Percentiles rank a stretch among this genome's conserved stretches.
These are phyloP conservation scores for Hydroisotoma schaefferi DNA, from an alignment of 2,888 invertebrate genomes.

Conservation along the genomic window DNA sequence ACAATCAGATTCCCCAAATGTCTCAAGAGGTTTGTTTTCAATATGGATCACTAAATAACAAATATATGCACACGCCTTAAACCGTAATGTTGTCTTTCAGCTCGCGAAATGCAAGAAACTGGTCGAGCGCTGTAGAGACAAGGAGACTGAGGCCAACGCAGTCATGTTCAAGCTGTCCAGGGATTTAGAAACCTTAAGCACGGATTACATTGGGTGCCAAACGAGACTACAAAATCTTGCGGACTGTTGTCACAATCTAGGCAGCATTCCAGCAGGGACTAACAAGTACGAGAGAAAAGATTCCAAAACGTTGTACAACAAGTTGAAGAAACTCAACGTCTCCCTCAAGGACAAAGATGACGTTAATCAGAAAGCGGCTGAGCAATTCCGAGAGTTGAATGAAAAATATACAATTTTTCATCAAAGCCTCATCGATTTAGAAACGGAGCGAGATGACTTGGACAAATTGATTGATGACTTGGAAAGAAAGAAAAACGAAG, in stretches of 20 bases:
- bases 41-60: too few species aligned
- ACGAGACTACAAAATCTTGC: conserved; percentile 9
- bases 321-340: conserved; percentile 48
- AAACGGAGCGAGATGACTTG: conserved; percentile 5
- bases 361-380: conserved; percentile 27
- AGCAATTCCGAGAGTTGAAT: conserved; percentile 21
- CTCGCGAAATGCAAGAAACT: too few species aligned
- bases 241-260: background rate
- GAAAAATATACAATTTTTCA: conserved; percentile 11
- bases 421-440: background rate
- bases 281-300: background rate
- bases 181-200: conserved; percentile 11
- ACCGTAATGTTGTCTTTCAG: background rate
- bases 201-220: background rate
- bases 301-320: conserved; percentile 6
- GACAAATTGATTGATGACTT: conserved; percentile 14
- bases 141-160: background rate
- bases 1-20: too few species aligned
- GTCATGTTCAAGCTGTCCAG: background rate
- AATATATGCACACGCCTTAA: too few species aligned
- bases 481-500: conserved; percentile 23
- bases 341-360: conserved; percentile 13
- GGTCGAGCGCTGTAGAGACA: background rate
- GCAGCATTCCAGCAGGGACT: conserved; percentile 14
- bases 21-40: too few species aligned